Conservation (phyloP, 1,140 invertebrate species). For the Cephus cinctus region DNA sequence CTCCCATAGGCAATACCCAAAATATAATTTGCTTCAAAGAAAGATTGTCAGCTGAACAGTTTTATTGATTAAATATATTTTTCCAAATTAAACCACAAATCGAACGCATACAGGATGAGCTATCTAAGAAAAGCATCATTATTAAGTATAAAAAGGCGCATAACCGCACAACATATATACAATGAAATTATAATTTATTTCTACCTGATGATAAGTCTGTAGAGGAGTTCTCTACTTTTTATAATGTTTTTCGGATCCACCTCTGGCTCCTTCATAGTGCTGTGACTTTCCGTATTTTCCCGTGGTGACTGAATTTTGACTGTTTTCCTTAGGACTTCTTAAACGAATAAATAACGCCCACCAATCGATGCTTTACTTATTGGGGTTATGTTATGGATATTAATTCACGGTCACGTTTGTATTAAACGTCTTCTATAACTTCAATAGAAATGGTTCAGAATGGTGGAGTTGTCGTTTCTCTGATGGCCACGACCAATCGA, state of each 20-base stretch:
- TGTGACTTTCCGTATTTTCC: conserved; percentile 14
- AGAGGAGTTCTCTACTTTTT: conserved; percentile 80
- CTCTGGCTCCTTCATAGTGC: conserved; percentile 62
- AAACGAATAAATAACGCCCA: conserved; percentile 10
- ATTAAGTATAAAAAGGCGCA: no score
- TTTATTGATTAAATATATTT: conserved; percentile 3
- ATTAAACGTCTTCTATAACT: not conserved
- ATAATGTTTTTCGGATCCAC: conserved; percentile 71
- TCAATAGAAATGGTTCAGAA: conserved; percentile 3
- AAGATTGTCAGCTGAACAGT: no score
- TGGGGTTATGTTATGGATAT: no score
- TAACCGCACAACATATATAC: not conserved
- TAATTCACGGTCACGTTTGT: no score
- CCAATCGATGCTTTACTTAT: conserved; percentile 8
- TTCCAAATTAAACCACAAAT: conserved; percentile 1
- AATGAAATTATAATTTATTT: conserved; percentile 19
- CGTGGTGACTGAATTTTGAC: conserved; percentile 29
- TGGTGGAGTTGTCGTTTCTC: no score
- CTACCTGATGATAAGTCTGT: conserved; percentile 87
- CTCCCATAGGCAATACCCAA: no score
- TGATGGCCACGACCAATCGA: no score
- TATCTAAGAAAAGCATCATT: no score
- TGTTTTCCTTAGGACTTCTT: conserved; percentile 6
- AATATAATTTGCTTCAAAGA: no score
- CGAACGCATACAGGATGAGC: not conserved